Conservation (phyloP, 2,797 vertebrate species). For the Spheniscus humboldti region DNA sequence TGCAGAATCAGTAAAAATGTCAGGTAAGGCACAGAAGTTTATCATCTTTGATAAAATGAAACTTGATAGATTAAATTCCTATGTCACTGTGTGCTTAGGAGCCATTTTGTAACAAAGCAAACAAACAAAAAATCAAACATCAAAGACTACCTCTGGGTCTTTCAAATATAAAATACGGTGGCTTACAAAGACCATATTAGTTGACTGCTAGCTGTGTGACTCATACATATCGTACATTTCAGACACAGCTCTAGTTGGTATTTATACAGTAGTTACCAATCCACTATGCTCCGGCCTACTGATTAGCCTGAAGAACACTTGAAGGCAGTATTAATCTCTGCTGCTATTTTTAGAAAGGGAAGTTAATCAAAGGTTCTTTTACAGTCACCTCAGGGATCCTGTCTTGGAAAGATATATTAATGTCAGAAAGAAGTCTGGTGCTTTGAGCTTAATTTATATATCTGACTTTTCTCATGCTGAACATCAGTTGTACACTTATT, state of each 20-base stretch:
- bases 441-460: background rate
- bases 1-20: background rate
- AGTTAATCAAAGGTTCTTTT: background rate
- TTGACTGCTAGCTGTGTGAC: background rate
- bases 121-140: background rate
- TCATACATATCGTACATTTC: background rate
- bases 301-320: background rate
- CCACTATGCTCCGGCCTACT: background rate
- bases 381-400: background rate
- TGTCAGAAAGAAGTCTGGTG: background rate
- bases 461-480: background rate
- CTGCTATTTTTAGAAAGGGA: background rate
- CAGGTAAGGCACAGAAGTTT: background rate
- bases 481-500: background rate
- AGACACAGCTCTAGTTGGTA: background rate
- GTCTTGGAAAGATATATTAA: background rate
- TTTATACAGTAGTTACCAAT: background rate
- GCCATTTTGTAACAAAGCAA: background rate
- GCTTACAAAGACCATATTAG: background rate
- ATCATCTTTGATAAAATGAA: background rate
- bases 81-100: background rate
- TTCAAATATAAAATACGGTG: background rate
- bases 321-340: background rate
- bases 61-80: background rate
- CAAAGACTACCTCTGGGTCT: background rate